Base-by-base conservation (phyloP, 35 echinoderm and acorn worm genomes). In the Strongylocentrotus purpuratus region DNA sequence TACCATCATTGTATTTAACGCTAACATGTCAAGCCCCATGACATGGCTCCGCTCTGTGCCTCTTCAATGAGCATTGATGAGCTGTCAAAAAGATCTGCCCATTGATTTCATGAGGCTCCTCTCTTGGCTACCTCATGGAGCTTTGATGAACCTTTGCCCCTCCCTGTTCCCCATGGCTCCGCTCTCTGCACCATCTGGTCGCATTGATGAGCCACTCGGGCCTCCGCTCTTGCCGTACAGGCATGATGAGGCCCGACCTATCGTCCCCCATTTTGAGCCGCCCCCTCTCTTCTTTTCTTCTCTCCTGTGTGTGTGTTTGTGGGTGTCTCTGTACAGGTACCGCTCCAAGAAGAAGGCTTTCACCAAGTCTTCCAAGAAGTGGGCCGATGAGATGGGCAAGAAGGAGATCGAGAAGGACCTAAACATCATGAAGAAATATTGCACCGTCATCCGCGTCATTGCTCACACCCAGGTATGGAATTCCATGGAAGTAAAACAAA, bases 281-380 rank as follows among this genome's bases (percentile, higher is more conserved):
- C 91, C 94, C 61, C 94, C 94, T 47, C 59, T 97, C 91, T 95
- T 58, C 91, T 92, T 33, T 92, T 46, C 45, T 28, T 95, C 88
- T 91, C 88, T 94, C 86, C 46, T 96, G 78, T 95, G 86, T 90
- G 86, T 90, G 9, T 94, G 15, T 91, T 35, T 94, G 96, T 45
- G 71, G 92, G 59, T 95, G 52, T 94, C 35, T 86, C 31, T 91
- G 90, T 94, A 17, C 94, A 99, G 98, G 98, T 99, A 99, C 91
- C 96, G 98, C 90, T 96, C 98, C 86, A 99, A 99, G 98, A 99
- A 99, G 97, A 99, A 99, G 98, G 98, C 98, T 58, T 99, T 99
- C 94, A 99, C 98, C 94, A 99, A 98, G 92, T 94, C 98, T 31
- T 99, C 97, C 61, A 99, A 99, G 97, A 99, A 99, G 95, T 99